Conservation (phyloP, 2,797 vertebrate species). For the Cyprinodon diabolis region DNA sequence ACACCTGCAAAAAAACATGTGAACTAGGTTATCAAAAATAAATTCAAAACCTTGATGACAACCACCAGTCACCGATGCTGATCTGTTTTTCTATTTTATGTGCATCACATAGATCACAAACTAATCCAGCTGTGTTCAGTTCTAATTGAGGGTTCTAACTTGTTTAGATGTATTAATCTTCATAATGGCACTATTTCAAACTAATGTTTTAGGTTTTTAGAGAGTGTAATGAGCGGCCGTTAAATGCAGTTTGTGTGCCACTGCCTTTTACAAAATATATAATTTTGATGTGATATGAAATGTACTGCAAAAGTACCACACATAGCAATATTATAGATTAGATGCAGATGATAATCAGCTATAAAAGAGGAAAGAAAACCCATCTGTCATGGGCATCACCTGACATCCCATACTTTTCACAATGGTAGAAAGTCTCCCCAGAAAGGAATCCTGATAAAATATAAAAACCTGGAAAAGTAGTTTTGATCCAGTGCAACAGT, state of each 20-base stretch:
- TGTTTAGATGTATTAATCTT: neutral
- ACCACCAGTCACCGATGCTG: too few relatives aligned
- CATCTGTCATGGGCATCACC: neutral
- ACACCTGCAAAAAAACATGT: neutral
- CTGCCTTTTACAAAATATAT: too few relatives aligned
- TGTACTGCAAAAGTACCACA: too few relatives aligned
- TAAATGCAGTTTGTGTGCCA: too few relatives aligned
- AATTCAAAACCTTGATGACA: neutral
- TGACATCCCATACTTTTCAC: neutral
- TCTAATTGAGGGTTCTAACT: neutral
- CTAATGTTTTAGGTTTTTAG: too few relatives aligned
- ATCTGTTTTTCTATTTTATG: too few relatives aligned
- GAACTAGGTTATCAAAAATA: neutral
- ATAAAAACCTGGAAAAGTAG: too few relatives aligned
- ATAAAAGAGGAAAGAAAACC: neutral
- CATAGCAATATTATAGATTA: neutral
- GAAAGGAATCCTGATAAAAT: too few relatives aligned
- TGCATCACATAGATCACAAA: neutral
- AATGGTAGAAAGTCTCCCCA: neutral
- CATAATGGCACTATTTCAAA: too few relatives aligned
- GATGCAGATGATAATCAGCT: neutral
- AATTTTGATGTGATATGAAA: too few relatives aligned
- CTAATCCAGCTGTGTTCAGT: neutral
- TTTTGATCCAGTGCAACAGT: too few relatives aligned
- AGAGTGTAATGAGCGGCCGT: too few relatives aligned